Base-by-base conservation (phyloP, 92 coral and sea anemone species). In the Bergia puertoricense region DNA sequence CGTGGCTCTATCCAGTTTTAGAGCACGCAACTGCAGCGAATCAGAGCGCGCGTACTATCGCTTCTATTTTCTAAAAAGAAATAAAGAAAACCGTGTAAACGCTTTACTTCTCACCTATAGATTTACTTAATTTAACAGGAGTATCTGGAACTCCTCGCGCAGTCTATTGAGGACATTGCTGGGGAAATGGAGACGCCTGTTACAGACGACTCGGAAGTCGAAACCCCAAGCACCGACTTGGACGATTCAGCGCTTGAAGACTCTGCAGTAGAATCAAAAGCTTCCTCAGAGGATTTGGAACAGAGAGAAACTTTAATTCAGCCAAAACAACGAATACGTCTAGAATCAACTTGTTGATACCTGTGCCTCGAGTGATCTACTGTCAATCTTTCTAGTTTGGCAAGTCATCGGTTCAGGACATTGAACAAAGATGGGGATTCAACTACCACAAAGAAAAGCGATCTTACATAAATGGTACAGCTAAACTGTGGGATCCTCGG, bases 101-200 rank as follows among this genome's bases (percentile, higher is more conserved):
- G 15, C 41, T 2, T 4, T 16, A 13, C 85, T 57, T 38, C 15
- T 57, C 9, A 5, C 57, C 40, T 13, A 40, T 38, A 39, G 1
- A 4, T 36, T 54, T 54, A 51, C 30, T 38, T 38, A 36, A 54
- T 85, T 13, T 76, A 59, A 36, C 91, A 96, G 99, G 99, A 95
- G 51, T 96, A 96, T 85, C 80, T 96, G 85, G 95, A 96, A 85
- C 94, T 96, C 15, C 76, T 96, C 72, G 98, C 98, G 18, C 90
- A 92, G 77, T 95, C 98, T 8, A 93, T 95, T 67, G 92, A 92
- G 65, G 93, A 95, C 73, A 85, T 95, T 45, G 98, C 96, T 6
- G 74, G 72, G 8, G 94, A 93, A 45, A 95, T 95, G 98, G 96
- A 93, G 76, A 90, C 98, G 30, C 95, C 96, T 1, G 91, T 95